These are phyloP conservation scores for Ischnura elegans DNA, from an alignment of 2,888 invertebrate genomes.

Conservation along the genomic window DNA sequence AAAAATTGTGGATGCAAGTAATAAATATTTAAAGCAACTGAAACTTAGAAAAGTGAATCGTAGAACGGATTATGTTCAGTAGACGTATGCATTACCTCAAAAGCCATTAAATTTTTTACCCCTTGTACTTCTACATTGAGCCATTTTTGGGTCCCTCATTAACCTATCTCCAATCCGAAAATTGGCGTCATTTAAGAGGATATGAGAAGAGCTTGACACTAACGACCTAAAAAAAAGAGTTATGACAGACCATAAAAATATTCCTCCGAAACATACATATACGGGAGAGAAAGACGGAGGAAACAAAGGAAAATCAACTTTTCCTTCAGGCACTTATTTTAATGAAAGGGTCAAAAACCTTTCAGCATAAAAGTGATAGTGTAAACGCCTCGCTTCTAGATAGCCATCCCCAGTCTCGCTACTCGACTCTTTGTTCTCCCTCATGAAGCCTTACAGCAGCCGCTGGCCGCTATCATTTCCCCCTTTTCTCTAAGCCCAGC, in stretches of 20 bases:
- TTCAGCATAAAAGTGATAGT: constrained; percentile 42
- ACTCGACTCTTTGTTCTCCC: constrained; percentile 22
- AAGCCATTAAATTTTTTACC: no score
- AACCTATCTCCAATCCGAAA: no score
- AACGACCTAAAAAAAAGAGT: neutral
- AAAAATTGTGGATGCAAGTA: no score
- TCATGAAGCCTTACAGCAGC: neutral
- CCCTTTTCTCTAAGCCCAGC: neutral
- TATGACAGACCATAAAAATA: neutral
- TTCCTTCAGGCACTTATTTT: constrained; percentile 51
- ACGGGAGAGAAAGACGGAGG: neutral
- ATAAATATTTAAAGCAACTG: no score
- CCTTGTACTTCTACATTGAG: no score
- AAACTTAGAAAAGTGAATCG: no score
- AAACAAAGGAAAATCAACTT: constrained; percentile 44
- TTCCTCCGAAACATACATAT: neutral
- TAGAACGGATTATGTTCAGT: no score
- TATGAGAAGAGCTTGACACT: neutral
- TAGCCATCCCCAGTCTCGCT: neutral
- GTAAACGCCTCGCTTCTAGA: neutral
- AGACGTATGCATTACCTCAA: no score
- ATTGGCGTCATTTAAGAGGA: neutral
- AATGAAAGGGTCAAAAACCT: constrained; percentile 61
- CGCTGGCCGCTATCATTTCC: constrained; percentile 6
- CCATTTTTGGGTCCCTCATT: neutral